Conservation (phyloP, 2,888 invertebrate species). For the Axea sp. region DNA sequence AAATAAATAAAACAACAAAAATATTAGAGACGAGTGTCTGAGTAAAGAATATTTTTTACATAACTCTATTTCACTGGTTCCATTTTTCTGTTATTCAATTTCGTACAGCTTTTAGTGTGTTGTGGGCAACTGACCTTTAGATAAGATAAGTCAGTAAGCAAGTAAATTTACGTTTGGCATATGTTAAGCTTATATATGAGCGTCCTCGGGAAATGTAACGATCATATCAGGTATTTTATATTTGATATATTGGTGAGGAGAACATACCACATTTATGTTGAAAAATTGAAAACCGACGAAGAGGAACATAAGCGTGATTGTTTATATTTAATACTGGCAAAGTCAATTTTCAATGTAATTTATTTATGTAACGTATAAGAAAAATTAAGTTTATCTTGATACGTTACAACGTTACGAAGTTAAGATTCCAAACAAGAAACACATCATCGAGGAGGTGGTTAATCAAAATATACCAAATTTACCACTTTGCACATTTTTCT, state of each 20-base stretch:
- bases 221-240: conserved; percentile 75
- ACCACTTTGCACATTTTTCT: too few species aligned
- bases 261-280: conserved; percentile 70
- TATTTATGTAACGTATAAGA: too few species aligned
- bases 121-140: conserved; percentile 74
- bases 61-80: conserved; percentile 15
- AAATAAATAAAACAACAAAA: too few species aligned
- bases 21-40: too few species aligned
- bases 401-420: too few species aligned
- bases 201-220: conserved; percentile 78
- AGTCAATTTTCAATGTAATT: too few species aligned
- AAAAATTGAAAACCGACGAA: conserved; percentile 52
- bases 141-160: conserved; percentile 76
- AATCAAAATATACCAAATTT: too few species aligned
- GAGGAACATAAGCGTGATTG: conserved; percentile 31
- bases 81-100: conserved; percentile 77
- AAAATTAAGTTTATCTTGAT: too few species aligned
- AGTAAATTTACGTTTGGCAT: conserved; percentile 77
- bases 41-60: neutral
- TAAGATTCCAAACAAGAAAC: too few species aligned
- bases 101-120: conserved; percentile 76
- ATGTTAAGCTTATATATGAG: conserved; percentile 78
- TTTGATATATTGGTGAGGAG: conserved; percentile 72
- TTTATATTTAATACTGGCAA: neutral
- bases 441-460: too few species aligned